Percentiles rank a stretch among this genome's conserved stretches.
Conservation (phyloP, 1,140 invertebrate genomes). For the Steinernema feltiae region DNA sequence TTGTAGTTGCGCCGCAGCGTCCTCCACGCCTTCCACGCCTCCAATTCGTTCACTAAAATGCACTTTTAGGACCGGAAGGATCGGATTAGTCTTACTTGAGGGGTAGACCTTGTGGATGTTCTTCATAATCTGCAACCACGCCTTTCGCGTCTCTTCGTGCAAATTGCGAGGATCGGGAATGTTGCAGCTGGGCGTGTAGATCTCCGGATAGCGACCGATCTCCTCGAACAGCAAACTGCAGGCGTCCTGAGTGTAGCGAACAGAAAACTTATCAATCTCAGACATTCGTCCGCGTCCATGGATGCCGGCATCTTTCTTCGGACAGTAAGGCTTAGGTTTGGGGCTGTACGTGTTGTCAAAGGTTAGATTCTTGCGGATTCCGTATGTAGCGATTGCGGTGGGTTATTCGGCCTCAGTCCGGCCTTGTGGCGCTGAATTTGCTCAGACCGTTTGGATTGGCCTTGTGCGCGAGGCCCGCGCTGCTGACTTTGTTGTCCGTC, state of each 20-base stretch:
- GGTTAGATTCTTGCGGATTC: neutral
- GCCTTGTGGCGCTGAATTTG: no score
- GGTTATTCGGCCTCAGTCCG: no score
- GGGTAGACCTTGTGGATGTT: neutral
- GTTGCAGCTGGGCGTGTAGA: conserved; percentile 5
- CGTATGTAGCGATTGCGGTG: no score
- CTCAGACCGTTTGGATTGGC: neutral
- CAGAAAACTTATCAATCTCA: neutral
- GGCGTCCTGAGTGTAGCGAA: neutral
- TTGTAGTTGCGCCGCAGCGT: neutral
- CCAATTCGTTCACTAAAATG: neutral
- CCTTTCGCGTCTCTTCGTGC: neutral
- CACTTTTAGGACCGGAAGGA: no score
- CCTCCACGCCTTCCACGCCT: neutral
- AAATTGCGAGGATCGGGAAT: neutral
- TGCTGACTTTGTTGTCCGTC: neutral
- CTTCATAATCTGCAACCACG: neutral
- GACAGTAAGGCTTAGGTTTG: neutral
- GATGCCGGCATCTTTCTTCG: neutral
- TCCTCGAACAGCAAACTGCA: neutral
- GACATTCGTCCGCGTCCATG: neutral
- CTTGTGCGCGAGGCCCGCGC: neutral
- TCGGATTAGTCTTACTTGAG: neutral
- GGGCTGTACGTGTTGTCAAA: neutral
- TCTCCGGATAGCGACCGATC: neutral